Base-by-base conservation (phyloP, 2,797 vertebrate genomes). In the Chromis chromis region DNA sequence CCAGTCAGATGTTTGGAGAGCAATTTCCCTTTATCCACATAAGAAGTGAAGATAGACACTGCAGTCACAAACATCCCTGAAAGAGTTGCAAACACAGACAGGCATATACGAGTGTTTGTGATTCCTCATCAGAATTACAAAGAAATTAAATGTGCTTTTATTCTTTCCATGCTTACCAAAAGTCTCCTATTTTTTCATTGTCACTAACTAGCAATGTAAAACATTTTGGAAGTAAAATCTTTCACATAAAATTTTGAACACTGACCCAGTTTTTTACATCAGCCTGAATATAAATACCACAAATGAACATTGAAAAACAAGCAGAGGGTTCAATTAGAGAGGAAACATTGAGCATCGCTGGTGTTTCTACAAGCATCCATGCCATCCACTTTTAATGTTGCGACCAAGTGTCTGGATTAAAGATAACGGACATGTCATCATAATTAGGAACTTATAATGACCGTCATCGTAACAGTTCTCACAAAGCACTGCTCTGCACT, bases 181-280 rank as follows among this genome's bases (percentile, higher is more conserved):
- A 62, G 60, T 68, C 25, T 70, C 8, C n/a, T 59, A 4, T 46
- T 77, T 67, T 71, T 25, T 19, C 36, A 17, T 21, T 65, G 57
- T 68, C 65, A 39, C 28, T n/a, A 28, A 27, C 24, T n/a, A 55
- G 53, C 65, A 54, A 36, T 70, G 12, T 13, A 57, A 74, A 80
- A 74, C 17, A 58, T 79, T 85, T 87, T 54, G 52, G 65, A 82
- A 72, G 71, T 78, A 55, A 88, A 79, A 76, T 65, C 55, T 62
- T 68, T 65, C 64, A 69, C 91, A 92, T 93, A 59, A 90, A 94
- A 94, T 70, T 91, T 90, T 94, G 5, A 91, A 79, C 76, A 86
- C 76, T 89, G 85, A 88, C 91, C 90, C 70, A 90, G 78, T 93
- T 81, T 62, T 78, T 55, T 55, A 86, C 84, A 78, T 83, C 82